phyloP scores from a whole-genome alignment of 2,113 vertebrate species.

The Isichthys henryi region DNA sequence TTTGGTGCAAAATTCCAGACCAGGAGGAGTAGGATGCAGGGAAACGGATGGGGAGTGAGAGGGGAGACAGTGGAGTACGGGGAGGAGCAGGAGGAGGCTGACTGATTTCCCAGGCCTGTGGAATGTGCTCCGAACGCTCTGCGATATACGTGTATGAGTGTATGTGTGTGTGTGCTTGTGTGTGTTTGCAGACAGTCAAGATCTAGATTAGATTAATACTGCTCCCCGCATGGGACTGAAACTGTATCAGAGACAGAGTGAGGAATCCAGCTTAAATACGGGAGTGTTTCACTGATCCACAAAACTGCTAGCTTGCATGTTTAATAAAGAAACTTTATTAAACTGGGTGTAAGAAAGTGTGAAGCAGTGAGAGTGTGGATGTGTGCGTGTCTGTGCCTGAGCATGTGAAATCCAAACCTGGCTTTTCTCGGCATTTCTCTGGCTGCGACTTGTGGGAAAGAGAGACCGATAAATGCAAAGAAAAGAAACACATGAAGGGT shows the following conservation, averaged over 20 bases:
- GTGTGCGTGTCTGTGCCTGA: neutral
- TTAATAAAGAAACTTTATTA: neutral
- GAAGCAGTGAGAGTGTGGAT: neutral
- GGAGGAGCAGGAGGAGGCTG: neutral
- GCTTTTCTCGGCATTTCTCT: neutral
- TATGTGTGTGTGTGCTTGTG: neutral
- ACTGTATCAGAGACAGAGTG: neutral
- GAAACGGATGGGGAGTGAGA: neutral
- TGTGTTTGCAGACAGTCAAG: neutral
- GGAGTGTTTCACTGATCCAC: neutral
- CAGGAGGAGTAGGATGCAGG: neutral
- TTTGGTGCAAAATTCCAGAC: neutral
- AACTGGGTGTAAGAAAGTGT: neutral
- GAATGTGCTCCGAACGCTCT: conserved; percentile 10
- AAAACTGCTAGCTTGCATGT: neutral
- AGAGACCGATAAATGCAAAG: neutral
- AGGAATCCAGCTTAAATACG: neutral
- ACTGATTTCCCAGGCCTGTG: conserved; percentile 12
- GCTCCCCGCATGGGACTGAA: neutral
- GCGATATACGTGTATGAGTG: neutral
- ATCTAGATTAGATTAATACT: neutral
- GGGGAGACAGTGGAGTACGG: neutral
- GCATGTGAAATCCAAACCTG: neutral
- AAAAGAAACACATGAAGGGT: neutral
- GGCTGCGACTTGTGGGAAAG: neutral